Base-by-base conservation (phyloP, 2,888 invertebrate species). In the Hydrotaea diabolus region DNA sequence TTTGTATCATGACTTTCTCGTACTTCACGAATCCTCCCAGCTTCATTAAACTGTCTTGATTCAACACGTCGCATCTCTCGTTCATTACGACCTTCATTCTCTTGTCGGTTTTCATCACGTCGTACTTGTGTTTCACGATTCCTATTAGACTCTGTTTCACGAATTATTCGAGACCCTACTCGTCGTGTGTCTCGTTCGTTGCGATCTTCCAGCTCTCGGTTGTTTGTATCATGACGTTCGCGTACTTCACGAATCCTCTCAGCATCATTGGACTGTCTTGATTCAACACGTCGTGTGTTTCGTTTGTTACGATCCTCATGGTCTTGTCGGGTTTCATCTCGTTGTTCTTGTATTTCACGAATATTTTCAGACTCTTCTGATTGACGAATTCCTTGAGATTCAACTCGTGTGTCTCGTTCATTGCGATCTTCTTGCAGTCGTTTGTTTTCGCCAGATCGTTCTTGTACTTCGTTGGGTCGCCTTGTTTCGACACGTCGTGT, bases 21-120 rank as follows among this genome's bases (percentile, higher is more conserved):
- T 21, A 39, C 69, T 1, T 26, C 46, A 0, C 17, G n/a, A 15
- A 31, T n/a, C 5, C 8, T 59, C 7, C 1, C 46, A 21, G 57
- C 59, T 59, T 43, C 59, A 21, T 1, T 21, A 13, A 46, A 57
- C 39, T 39, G 62, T 36, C 23, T 19, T 3, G 53, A 31, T 36
- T 74, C 75, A 43, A 21, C 11, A 13, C 57, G 72, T 17, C 55
- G 73, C 3, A 73, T 73, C 2, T 72, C 31, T 23, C 13, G 15
- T 21, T 36, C 62, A 59, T 15, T 46, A 66, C 46, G 36, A 15
- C 3, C 11, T 26, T 17, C 80, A 19, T 0, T 8, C 46, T 66
- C 66, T 17, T 36, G 64, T 17, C 13, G 31, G 21, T 66, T 39
- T 7, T 21, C 57, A 39, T 62, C 23, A 73, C 53, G 5, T 13